Evolutionary conservation across 2,888 invertebrate genomes (phyloP).

Genomic region (Acrocera orbiculus): DNA sequence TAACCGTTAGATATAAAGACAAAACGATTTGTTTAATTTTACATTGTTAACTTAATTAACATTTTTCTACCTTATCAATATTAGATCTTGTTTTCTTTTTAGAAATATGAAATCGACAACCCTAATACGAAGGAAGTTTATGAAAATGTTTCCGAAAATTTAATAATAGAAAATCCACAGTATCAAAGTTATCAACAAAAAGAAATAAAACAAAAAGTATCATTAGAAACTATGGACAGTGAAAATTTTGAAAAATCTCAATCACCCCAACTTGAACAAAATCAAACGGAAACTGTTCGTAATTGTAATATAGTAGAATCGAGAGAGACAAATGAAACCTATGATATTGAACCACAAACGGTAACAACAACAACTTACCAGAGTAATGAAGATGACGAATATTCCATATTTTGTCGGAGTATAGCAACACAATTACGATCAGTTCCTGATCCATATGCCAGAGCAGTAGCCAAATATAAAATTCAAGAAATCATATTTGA

Average conservation of each 20-base stretch:
- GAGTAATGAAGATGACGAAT: slow-evolving; percentile 15
- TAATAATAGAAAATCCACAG: too few relatives aligned
- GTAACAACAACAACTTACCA: neutral
- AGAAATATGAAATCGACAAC: neutral
- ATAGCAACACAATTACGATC: slow-evolving; percentile 20
- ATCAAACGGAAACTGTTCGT: neutral
- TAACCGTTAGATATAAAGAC: too few relatives aligned
- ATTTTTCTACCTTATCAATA: too few relatives aligned
- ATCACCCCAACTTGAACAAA: too few relatives aligned
- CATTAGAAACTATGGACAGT: too few relatives aligned
- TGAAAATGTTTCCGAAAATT: too few relatives aligned
- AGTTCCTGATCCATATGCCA: slow-evolving; percentile 19
- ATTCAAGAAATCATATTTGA: slow-evolving; percentile 24
- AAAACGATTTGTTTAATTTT: too few relatives aligned
- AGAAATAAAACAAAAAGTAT: too few relatives aligned
- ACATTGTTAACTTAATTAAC: too few relatives aligned
- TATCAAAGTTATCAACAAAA: too few relatives aligned
- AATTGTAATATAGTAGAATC: neutral
- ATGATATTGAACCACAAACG: neutral
- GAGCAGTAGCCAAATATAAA: slow-evolving; percentile 22
- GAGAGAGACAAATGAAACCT: neutral
- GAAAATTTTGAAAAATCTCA: too few relatives aligned
- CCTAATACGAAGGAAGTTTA: too few relatives aligned
- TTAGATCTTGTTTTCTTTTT: neutral
- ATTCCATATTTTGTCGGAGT: slow-evolving; percentile 19